Evolutionary conservation across 2,113 vertebrate species (phyloP).

Genomic region (Geococcyx californianus): DNA sequence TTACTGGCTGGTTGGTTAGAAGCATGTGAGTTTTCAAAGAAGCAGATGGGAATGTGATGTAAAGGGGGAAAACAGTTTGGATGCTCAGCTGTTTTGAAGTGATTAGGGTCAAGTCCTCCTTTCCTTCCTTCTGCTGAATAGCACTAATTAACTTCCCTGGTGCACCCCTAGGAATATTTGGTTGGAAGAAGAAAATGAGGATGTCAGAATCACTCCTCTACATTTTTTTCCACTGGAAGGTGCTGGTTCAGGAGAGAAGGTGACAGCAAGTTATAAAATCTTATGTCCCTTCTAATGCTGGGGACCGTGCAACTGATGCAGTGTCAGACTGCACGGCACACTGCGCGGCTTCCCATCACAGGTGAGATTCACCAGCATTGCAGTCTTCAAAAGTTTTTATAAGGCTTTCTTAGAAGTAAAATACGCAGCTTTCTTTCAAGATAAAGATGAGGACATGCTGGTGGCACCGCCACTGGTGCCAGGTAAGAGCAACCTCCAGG

Average conservation of each 20-base stretch:
- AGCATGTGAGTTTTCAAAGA: background rate
- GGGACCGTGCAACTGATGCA: fast-evolving
- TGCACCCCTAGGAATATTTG: background rate
- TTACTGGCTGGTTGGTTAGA: background rate
- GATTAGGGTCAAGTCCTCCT: background rate
- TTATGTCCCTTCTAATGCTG: background rate
- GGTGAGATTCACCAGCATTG: background rate
- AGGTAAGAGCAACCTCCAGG: background rate
- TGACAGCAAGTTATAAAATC: background rate
- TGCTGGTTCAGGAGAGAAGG: background rate
- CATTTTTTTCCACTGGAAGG: background rate
- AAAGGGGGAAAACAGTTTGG: background rate
- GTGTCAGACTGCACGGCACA: fast-evolving
- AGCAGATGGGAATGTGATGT: background rate
- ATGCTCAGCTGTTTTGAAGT: background rate
- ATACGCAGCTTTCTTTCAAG: background rate
- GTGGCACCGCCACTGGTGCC: background rate
- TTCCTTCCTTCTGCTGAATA: background rate
- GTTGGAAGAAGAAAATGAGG: background rate
- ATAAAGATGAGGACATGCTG: background rate
- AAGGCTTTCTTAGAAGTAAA: background rate
- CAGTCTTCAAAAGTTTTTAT: background rate
- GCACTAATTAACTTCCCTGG: background rate
- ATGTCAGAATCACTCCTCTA: background rate
- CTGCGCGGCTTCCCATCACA: background rate